phyloP scores from a whole-genome alignment of 2,888 invertebrate genomes.

The Pantelozetes paolii region DNA sequence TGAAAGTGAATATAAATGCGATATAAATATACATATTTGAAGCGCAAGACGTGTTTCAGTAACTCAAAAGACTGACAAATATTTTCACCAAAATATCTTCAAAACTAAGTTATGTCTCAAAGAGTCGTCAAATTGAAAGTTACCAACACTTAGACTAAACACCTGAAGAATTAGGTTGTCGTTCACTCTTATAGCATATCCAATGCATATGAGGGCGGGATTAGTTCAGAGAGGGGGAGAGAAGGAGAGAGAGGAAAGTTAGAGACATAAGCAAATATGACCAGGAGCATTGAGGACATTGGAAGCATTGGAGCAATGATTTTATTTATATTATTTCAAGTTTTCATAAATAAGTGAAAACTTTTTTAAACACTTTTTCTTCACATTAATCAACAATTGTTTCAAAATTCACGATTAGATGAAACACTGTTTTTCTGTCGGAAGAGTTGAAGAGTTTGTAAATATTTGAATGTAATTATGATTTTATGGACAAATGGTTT shows the following conservation, averaged over 20 bases:
- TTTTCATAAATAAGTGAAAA: neutral
- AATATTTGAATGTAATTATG: neutral
- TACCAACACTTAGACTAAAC: neutral
- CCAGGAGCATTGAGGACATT: too few relatives aligned
- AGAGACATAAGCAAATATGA: too few relatives aligned
- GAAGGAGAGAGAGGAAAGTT: neutral
- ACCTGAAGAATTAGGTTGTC: constrained; percentile 26
- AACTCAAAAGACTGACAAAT: neutral
- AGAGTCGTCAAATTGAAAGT: constrained; percentile 27
- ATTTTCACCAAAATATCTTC: constrained; percentile 4
- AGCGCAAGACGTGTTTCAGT: too few relatives aligned
- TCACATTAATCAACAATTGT: too few relatives aligned
- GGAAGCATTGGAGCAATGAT: too few relatives aligned
- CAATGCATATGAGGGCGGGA: constrained; percentile 25
- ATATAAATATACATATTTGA: constrained; percentile 20
- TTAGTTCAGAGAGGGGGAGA: neutral
- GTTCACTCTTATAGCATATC: constrained; percentile 10
- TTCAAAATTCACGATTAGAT: neutral
- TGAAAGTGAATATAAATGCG: constrained; percentile 17
- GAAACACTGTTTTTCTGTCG: neutral
- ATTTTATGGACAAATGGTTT: too few relatives aligned
- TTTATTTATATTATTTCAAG: constrained; percentile 7
- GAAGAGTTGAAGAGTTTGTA: neutral
- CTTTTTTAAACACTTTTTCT: neutral
- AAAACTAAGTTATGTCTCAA: constrained; percentile 1